Base-by-base conservation (phyloP, 2,113 vertebrate genomes). In the Poeciliopsis prolifica region DNA sequence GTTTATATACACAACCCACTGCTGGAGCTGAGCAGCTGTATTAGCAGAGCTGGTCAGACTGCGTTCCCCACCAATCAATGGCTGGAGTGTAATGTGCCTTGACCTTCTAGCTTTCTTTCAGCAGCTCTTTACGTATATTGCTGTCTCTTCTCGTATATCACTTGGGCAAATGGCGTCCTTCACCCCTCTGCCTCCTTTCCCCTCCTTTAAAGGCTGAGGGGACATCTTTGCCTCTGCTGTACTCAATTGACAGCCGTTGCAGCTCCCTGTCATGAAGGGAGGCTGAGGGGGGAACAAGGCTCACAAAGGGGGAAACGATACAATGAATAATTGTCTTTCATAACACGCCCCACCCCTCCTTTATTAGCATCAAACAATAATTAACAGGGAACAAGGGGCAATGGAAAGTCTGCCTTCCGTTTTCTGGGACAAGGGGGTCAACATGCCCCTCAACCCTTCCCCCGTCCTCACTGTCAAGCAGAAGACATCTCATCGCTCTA, bases 81-180 rank as follows among this genome's bases (percentile, higher is more conserved):
- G 83, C 86, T 82, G 28, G 80, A 89, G 89, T 92, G 91, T 91
- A 94, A 92, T 90, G 91, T 87, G 85, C 85, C 86, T 88, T 89
- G 91, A 92, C 92, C 91, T 94, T 94, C 91, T 77, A 86, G 89
- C 91, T 86, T 90, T 93, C 92, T 92, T 89, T 93, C 88, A 92
- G 90, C 87, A 87, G 83, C 83, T 87, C 83, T 91, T 89, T 91
- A 90, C 90, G 85, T 79, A 89, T 87, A 93, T 88, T 86, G 91
- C 92, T 72, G 88, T 89, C 89, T 92, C 88, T 89, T 82, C 89
- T 92, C 88, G 85, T 93, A 92, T 87, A 94, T 93, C 93, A 94
- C 76, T 30, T 30, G 75, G 83, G 89, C 87, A 92, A 94, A 94
- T 88, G 87, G 86, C 68, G 82, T 88, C 90, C 91, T 92, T 93